Evolutionary conservation across 37 sponge, comb jelly and placozoan species (phyloP), one percentile per base, ranked within the genome.

Genomic region (Beroe forskalii): DNA sequence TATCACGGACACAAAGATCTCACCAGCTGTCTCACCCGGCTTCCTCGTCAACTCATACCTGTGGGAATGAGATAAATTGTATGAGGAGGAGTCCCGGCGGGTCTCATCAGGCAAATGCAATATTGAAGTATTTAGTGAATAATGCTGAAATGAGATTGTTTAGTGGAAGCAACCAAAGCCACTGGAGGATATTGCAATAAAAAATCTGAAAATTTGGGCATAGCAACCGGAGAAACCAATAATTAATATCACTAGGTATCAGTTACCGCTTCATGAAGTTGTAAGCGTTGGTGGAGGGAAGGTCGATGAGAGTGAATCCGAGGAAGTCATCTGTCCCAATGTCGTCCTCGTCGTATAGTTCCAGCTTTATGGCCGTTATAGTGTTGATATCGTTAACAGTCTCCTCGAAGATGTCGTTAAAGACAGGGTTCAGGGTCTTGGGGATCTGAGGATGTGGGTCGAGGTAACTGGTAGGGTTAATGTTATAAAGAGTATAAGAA

Each of bases 241-340:
- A n/a, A n/a, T n/a, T n/a, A n/a, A n/a, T n/a, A n/a, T n/a, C n/a
- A n/a, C n/a, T n/a, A n/a, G n/a, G n/a, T n/a, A n/a, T n/a, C 25
- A 22, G 31, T 30, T 20, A 80, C 86, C 40, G 40, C 40, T 80
- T 80, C 48, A 80, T 42, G 55, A 80, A 80, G 55, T 80, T 80
- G 55, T 80, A 80, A 1, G 86, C 86, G 55, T 80, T 80, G 4
- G 86, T 80, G n/a, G 86, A 44, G 27, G 86, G 86, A n/a, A 80
- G 86, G 28, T 80, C 86, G 14, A 80, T 48, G 4, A 38, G 55
- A 44, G 86, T 80, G 27, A 35, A 41, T 1, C 86, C 86, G 3
- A 80, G 86, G 55, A 80, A 80, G 55, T 80, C 86, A 23, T 80
- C 86, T 42, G 86, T 80, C 3, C 86, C 86, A 43, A 80, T 80